Evolutionary conservation across 2,888 invertebrate genomes (phyloP), one percentile per base, ranked within the genome.

Genomic region (Crocallis elinguaria): DNA sequence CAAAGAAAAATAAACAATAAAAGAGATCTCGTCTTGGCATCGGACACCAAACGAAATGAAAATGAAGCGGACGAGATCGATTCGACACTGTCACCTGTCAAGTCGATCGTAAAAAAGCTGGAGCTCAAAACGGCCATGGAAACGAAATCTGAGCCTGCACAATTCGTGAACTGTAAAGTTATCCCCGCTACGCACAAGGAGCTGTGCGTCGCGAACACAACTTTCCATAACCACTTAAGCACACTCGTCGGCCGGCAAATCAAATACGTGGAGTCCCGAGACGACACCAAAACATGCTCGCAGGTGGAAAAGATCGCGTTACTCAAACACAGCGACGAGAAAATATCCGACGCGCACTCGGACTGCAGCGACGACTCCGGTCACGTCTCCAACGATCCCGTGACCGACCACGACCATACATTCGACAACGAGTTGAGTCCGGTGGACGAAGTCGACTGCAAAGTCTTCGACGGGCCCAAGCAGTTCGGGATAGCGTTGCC

Each of bases 321-420:
- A 63, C 81, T 82, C 60, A 91, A 91, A 78, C 87, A 86, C 60
- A 69, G 74, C 38, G 88, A 90, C 39, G 91, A 92, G 67, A 92
- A 92, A 77, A 86, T 88, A 78, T 92, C 92, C 54, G 93, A 93
- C 79, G 93, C 93, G 64, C 93, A 92, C 62, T 94, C 94, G 4
- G 95, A 95, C 69, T 95, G 95, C 69, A 95, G 95, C 51, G 96
- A 96, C 70, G 96, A 96, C 86, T 96, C 96, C 49, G 96, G 96
- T 55, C 95, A 96, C 83, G 96, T 95, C 66, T 96, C 96, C 41
- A 96, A 95, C 73, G 95, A 95, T 76, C 95, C 95, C 53, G 95
- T 95, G 42, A 95, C 53, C 3, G 53, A 54, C 33, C 43, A 54
- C 33, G 53, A 95, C 74, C 95, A 95, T 6, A 70, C 79, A 13